Percentiles rank a stretch among this genome's conserved stretches.
phyloP scores from a whole-genome alignment of 2,888 invertebrate genomes.

The Melanchra persicariae region DNA sequence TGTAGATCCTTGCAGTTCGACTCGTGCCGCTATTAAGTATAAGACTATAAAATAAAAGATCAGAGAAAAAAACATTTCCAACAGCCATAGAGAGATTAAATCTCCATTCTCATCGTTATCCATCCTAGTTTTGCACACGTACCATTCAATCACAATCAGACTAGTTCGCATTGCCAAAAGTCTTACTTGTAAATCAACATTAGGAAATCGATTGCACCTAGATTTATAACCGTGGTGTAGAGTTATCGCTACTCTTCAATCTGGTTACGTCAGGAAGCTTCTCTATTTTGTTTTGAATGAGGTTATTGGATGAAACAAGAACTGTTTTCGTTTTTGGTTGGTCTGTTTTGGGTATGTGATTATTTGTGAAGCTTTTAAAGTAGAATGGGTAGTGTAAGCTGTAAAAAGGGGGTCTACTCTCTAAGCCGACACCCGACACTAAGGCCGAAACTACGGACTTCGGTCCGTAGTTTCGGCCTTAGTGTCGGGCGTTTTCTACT shows the following conservation, averaged over 20 bases:
- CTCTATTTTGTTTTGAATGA: conserved; percentile 14
- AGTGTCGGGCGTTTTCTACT: too few species aligned
- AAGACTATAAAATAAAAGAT: too few species aligned
- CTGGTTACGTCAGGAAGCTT: conserved; percentile 23
- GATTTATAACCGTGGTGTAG: conserved; percentile 33
- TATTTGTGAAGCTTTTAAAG: too few species aligned
- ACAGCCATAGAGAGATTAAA: not conserved
- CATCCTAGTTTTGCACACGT: conserved; percentile 40
- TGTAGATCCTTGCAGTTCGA: too few species aligned
- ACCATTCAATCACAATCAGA: conserved; percentile 8
- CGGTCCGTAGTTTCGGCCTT: too few species aligned
- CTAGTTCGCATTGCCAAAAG: conserved; percentile 31
- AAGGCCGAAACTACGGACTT: too few species aligned
- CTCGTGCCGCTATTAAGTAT: too few species aligned
- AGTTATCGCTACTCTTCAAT: conserved; percentile 10
- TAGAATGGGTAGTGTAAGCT: too few species aligned
- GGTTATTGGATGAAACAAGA: conserved; percentile 4
- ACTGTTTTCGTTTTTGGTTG: not conserved
- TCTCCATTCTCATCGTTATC: not conserved
- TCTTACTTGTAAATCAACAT: conserved; percentile 42
- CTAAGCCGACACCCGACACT: too few species aligned
- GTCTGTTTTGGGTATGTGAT: too few species aligned
- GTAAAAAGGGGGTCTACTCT: too few species aligned
- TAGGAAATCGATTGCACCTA: conserved; percentile 28
- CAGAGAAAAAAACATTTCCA: not conserved